Base-by-base conservation (phyloP, 92 coral and sea anemone genomes). In the Phenganax subtilis region DNA sequence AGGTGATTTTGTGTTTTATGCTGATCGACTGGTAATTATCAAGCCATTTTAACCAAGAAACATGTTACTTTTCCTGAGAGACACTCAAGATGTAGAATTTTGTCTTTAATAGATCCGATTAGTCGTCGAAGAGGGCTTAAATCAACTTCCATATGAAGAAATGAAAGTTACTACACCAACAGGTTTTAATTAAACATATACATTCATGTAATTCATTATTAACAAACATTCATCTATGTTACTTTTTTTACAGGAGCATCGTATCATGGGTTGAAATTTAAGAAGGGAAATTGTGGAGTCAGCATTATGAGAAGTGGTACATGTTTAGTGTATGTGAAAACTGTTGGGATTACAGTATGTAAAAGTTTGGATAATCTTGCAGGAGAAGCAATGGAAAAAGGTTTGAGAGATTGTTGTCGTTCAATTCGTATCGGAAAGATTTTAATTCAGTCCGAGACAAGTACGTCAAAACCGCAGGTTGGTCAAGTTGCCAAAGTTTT, bases 301-400 rank as follows among this genome's bases (percentile, higher is more conserved):
- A 94, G 98, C 84, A 94, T 94, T 25, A 94, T 94, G 98, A 86
- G 98, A 88, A 94, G 98, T 91, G 98, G 98, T 94, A 76, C 57
- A 52, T n/a, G 58, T 16, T 71, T 54, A 8, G 12, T 9, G 9
- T 15, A 10, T 27, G 16, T 28, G 54, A 15, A 11, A 0, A 31
- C 52, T 15, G 47, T 20, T 28, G 6, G 63, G 20, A 15, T 20
- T 47, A 12, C 11, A 4, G 12, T 30, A 51, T 10, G 54, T 12
- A 56, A 63, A 51, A 2, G 1, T 47, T 16, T 65, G 51, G 10
- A 77, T 67, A 65, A 37, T 78, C 47, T 62, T 82, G 6, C 28
- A 96, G 99, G 99, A 53, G 99, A 96, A 85, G 99, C 99, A 10
- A 96, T 96, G 99, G 99, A 96, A 57, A 96, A 96, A 86, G 99